A percentile compares a stretch with the other conserved stretches of the same genome.
These are phyloP conservation scores for Barnardius zonarius DNA, from an alignment of 2,113 vertebrate genomes.

Conservation along the genomic window DNA sequence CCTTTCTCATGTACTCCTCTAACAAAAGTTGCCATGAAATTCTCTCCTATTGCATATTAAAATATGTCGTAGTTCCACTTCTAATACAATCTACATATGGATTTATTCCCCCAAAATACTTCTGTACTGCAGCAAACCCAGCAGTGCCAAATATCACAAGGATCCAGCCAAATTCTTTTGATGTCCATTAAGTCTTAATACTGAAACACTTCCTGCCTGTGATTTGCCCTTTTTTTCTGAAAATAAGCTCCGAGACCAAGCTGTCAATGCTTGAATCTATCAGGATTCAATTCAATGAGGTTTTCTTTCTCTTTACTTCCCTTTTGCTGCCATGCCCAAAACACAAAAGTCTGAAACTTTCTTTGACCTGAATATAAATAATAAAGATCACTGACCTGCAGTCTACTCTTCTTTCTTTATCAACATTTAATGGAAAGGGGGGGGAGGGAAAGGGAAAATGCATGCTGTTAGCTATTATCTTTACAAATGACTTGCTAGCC, in stretches of 20 bases:
- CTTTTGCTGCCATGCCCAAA: neutral
- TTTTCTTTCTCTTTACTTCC: neutral
- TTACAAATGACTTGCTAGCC: conserved; percentile 85
- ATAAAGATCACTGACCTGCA: conserved; percentile 45
- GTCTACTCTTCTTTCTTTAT: conserved; percentile 72
- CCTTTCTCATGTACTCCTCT: neutral
- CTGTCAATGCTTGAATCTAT: neutral
- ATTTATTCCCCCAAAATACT: neutral
- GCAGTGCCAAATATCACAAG: neutral
- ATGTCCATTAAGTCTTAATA: neutral
- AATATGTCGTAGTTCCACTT: neutral
- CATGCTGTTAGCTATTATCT: conserved; percentile 81
- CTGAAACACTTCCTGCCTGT: neutral
- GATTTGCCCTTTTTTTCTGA: neutral
- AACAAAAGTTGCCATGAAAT: neutral
- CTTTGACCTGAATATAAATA: conserved; percentile 68
- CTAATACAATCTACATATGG: neutral
- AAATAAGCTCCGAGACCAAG: neutral
- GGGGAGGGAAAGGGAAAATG: conserved; percentile 68
- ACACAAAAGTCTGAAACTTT: conserved; percentile 32
- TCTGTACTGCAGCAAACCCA: neutral
- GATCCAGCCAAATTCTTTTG: neutral
- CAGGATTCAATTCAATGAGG: neutral
- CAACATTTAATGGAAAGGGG: conserved; percentile 77
- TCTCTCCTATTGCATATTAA: fast-evolving